Evolutionary conservation across 2,797 vertebrate species (phyloP).

Genomic region (Sciaenops ocellatus): DNA sequence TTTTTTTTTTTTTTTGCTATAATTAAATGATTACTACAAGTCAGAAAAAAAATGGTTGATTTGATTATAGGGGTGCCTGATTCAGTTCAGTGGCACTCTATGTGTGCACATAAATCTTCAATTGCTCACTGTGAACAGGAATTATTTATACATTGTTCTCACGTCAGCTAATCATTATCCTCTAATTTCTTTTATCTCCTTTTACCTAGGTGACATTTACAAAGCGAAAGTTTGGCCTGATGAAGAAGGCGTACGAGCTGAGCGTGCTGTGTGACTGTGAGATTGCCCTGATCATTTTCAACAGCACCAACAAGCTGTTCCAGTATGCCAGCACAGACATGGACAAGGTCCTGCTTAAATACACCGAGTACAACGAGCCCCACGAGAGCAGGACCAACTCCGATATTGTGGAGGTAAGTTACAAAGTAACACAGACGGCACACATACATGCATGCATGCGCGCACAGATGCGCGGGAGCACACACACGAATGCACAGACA

Average conservation of each 20-base stretch:
- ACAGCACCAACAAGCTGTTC: conserved; percentile 98
- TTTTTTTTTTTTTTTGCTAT: conserved; percentile 3
- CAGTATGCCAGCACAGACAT: conserved; percentile 98
- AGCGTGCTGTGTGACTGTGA: conserved; percentile 98
- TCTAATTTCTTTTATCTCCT: conserved; percentile 35
- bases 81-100: background rate
- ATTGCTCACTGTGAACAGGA: background rate
- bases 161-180: conserved; percentile 15
- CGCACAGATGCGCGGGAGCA: conserved; percentile 26
- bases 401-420: conserved; percentile 95
- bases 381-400: conserved; percentile 98
- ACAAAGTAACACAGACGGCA: conserved; percentile 43
- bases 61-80: conserved; percentile 6
- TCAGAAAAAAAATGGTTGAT: conserved; percentile 19
- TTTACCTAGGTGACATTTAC: conserved; percentile 93
- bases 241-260: conserved; percentile 98
- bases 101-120: conserved; percentile 9
- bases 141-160: conserved; percentile 16
- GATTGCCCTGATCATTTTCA: conserved; percentile 99
- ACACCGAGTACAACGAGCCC: conserved; percentile 96
- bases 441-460: conserved; percentile 17
- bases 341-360: conserved; percentile 98
- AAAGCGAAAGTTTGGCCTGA: conserved; percentile 97
- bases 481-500: conserved; percentile 22
- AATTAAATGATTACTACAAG: conserved; percentile 40